phyloP scores from a whole-genome alignment of 2,888 invertebrate genomes.

The Lingula anatina region DNA sequence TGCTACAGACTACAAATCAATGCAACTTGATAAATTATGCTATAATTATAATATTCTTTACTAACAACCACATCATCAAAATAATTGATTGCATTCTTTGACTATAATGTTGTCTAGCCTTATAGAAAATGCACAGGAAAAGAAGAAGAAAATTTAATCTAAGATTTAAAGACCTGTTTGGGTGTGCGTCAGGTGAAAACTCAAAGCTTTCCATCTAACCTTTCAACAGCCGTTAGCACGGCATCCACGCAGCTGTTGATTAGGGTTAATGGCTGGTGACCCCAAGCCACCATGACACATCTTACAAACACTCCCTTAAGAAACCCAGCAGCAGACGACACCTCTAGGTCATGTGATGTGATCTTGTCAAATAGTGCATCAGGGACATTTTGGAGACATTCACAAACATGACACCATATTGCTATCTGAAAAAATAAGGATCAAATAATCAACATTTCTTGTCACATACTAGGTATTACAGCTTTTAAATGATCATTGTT shows the following conservation, averaged over 20 bases:
- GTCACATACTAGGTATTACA: too few relatives aligned
- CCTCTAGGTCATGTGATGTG: conserved; percentile 28
- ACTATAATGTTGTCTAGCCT: too few relatives aligned
- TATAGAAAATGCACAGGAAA: background rate
- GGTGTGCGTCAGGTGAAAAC: background rate
- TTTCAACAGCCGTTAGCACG: conserved; percentile 18
- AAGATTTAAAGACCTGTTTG: background rate
- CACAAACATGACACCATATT: conserved; percentile 14
- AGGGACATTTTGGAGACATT: conserved; percentile 32
- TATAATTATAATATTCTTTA: too few relatives aligned
- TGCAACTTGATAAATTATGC: too few relatives aligned
- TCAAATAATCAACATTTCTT: too few relatives aligned
- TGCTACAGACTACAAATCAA: too few relatives aligned
- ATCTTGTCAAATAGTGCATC: conserved; percentile 36
- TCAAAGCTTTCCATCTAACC: conserved; percentile 11
- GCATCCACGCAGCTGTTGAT: conserved; percentile 41
- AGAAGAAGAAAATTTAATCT: background rate
- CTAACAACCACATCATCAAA: too few relatives aligned
- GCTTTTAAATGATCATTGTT: too few relatives aligned
- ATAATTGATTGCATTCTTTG: too few relatives aligned
- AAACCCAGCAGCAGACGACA: conserved; percentile 10
- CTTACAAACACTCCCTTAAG: conserved; percentile 27
- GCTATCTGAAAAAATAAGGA: too few relatives aligned
- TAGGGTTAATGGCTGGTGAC: conserved; percentile 35
- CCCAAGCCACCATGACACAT: conserved; percentile 33